These are phyloP conservation scores for Zeugodacus cucurbitae DNA, from an alignment of 1,140 invertebrate genomes.

Conservation along the genomic window DNA sequence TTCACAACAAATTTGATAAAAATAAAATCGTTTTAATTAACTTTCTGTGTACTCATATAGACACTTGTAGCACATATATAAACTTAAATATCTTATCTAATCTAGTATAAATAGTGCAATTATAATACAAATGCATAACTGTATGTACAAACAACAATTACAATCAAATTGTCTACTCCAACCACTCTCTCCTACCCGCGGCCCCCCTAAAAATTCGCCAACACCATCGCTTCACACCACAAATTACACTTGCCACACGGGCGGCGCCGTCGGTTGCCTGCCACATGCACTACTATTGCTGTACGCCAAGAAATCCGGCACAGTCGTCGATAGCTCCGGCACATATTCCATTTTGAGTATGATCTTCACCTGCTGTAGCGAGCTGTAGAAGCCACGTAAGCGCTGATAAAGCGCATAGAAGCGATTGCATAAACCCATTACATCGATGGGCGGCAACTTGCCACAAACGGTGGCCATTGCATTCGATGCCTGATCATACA, in stretches of 20 bases:
- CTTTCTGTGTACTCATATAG: no score
- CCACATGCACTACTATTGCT: not conserved
- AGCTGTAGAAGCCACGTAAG: conserved; percentile 29
- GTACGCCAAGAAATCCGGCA: not conserved
- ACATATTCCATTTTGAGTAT: conserved; percentile 29
- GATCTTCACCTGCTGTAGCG: not conserved
- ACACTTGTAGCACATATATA: no score
- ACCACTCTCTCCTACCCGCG: not conserved
- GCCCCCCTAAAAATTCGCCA: not conserved
- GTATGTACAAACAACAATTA: not conserved
- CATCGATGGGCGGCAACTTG: conserved; percentile 37
- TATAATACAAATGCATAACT: no score
- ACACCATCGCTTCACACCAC: not conserved
- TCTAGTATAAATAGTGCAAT: not conserved
- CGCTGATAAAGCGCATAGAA: conserved; percentile 27
- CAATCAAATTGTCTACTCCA: not conserved
- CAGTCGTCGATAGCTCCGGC: not conserved
- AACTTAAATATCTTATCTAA: not conserved
- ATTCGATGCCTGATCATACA: conserved; percentile 33
- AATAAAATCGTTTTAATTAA: no score
- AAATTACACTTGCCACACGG: not conserved
- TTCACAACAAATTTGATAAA: no score
- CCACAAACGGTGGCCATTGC: not conserved
- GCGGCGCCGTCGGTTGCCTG: conserved; percentile 29
- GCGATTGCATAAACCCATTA: conserved; percentile 31